Percentiles rank a stretch among this genome's conserved stretches.
phyloP scores from a whole-genome alignment of 2,888 invertebrate species.

The Cloeon dipterum region DNA sequence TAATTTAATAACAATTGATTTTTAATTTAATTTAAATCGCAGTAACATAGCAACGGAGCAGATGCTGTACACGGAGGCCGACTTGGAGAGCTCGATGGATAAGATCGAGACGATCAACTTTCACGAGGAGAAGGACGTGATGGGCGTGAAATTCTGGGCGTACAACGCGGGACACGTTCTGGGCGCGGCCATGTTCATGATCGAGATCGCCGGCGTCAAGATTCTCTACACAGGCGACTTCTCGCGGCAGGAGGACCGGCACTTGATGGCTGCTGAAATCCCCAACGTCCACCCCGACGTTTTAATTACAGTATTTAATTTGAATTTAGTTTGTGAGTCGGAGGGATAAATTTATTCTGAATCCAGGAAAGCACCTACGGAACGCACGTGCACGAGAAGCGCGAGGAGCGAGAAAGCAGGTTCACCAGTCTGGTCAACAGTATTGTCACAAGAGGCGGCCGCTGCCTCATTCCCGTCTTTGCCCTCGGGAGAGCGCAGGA shows the following conservation, averaged over 20 bases:
- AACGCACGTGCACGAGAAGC: constrained; percentile 94
- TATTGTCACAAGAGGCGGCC: constrained; percentile 89
- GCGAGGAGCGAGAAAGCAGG: constrained; percentile 85
- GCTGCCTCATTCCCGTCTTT: constrained; percentile 96
- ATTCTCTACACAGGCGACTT: constrained; percentile 95
- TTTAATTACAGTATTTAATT: constrained; percentile 53
- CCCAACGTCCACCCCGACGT: constrained; percentile 92
- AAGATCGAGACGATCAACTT: constrained; percentile 97
- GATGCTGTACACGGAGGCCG: constrained; percentile 92
- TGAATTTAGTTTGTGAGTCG: background rate
- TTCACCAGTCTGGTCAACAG: constrained; percentile 88
- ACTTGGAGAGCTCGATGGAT: constrained; percentile 93
- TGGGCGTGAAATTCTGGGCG: constrained; percentile 94
- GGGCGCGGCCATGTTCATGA: constrained; percentile 99
- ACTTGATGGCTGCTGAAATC: constrained; percentile 98
- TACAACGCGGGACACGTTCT: constrained; percentile 98
- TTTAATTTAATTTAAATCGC: constrained; percentile 5
- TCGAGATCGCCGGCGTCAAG: constrained; percentile 97
- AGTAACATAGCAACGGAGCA: constrained; percentile 92
- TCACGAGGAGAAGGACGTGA: constrained; percentile 92
- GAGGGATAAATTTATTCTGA: constrained; percentile 6
- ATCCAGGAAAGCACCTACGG: constrained; percentile 91
- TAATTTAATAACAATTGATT: background rate
- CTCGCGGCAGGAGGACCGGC: constrained; percentile 93
- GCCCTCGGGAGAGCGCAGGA: constrained; percentile 96